Percentiles rank a stretch among this genome's conserved stretches.
phyloP scores from a whole-genome alignment of 1,140 invertebrate species.

The Eriosoma lanigerum region DNA sequence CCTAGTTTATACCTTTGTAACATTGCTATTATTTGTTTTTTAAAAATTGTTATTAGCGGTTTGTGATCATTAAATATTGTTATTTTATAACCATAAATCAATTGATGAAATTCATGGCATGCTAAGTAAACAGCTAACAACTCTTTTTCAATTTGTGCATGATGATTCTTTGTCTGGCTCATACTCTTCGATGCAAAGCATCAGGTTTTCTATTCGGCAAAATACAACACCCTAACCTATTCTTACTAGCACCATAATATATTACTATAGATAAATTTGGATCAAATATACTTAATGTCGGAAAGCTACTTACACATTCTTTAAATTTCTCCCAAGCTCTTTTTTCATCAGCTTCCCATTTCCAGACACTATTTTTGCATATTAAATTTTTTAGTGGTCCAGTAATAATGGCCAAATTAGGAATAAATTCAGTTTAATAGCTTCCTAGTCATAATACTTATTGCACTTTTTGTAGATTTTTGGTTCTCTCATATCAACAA shows the following conservation, averaged over 20 bases:
- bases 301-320: slow-evolving; percentile 37
- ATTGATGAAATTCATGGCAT: slow-evolving; percentile 56
- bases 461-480: slow-evolving; percentile 57
- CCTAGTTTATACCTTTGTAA: slow-evolving; percentile 52
- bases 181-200: slow-evolving; percentile 56
- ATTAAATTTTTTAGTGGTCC: slow-evolving; percentile 58
- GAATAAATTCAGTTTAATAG: slow-evolving; percentile 58
- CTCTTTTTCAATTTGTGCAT: slow-evolving; percentile 59
- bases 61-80: slow-evolving; percentile 36
- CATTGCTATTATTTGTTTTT: slow-evolving; percentile 52
- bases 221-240: background rate
- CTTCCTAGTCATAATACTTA: slow-evolving; percentile 58
- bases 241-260: slow-evolving; percentile 52
- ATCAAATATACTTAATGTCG: slow-evolving; percentile 3
- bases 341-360: slow-evolving; percentile 57
- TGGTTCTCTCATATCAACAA: slow-evolving; percentile 57
- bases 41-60: slow-evolving; percentile 52
- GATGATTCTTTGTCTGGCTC: slow-evolving; percentile 55
- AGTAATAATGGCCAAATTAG: slow-evolving; percentile 58
- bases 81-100: slow-evolving; percentile 54
- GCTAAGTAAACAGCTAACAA: slow-evolving; percentile 56
- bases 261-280: slow-evolving; percentile 43
- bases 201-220: background rate
- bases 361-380: slow-evolving; percentile 57
- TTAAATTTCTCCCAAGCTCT: slow-evolving; percentile 58